Conservation (phyloP, 2,113 vertebrate species). For the Cephalopholis sonnerati region DNA sequence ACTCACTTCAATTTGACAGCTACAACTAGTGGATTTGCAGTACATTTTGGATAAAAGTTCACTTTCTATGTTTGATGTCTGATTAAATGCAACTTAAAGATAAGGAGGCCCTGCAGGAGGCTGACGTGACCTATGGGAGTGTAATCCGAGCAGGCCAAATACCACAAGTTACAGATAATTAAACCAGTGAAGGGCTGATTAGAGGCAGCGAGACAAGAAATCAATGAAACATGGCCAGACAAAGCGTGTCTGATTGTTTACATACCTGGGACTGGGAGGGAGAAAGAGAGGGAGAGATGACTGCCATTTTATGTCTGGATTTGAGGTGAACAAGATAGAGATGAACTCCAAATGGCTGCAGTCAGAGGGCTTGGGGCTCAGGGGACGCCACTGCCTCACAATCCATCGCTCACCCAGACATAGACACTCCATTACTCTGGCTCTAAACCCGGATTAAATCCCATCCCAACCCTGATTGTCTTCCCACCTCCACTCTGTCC, state of each 20-base stretch:
- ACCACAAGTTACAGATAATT: slow-evolving; percentile 77
- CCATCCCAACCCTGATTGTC: slow-evolving; percentile 72
- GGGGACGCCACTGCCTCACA: slow-evolving; percentile 58
- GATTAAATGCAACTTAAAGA: slow-evolving; percentile 66
- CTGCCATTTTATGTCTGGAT: slow-evolving; percentile 71
- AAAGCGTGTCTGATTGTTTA: slow-evolving; percentile 81
- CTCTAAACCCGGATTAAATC: slow-evolving; percentile 77
- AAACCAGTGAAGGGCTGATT: slow-evolving; percentile 76
- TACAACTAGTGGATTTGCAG: slow-evolving; percentile 25
- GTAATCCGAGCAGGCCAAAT: slow-evolving; percentile 68
- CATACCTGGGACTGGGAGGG: slow-evolving; percentile 70
- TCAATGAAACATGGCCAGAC: slow-evolving; percentile 76
- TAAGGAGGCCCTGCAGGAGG: slow-evolving; percentile 47
- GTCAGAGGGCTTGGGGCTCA: slow-evolving; percentile 67
- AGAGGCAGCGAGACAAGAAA: slow-evolving; percentile 76
- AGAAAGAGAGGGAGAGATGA: slow-evolving; percentile 57
- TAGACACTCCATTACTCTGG: slow-evolving; percentile 73
- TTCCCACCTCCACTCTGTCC: slow-evolving; percentile 62
- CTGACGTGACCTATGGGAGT: slow-evolving; percentile 53
- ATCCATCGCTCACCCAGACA: slow-evolving; percentile 70
- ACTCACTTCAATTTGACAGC: slow-evolving; percentile 47
- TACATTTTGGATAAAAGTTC: slow-evolving; percentile 43
- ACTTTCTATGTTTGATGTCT: slow-evolving; percentile 45
- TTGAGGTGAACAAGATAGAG: slow-evolving; percentile 75
- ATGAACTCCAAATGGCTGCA: slow-evolving; percentile 80